These are phyloP conservation scores for Psilopogon haemacephalus DNA, from an alignment of 2,113 vertebrate species.

Conservation along the genomic window DNA sequence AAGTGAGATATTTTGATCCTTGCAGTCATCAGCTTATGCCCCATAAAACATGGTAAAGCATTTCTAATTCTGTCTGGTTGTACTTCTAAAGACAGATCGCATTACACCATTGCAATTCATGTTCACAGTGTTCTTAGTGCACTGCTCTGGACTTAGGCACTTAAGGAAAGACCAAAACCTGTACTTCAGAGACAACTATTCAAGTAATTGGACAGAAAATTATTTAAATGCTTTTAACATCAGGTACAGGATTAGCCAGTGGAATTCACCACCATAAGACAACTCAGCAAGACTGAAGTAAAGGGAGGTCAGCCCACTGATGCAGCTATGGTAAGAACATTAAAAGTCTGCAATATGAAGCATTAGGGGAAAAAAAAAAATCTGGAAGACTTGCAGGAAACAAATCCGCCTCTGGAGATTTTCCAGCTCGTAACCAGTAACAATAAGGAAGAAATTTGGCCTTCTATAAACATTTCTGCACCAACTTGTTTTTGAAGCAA, in stretches of 20 bases:
- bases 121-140: not conserved
- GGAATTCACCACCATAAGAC: not conserved
- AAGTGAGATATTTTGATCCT: slow-evolving; percentile 9
- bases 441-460: not conserved
- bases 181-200: not conserved
- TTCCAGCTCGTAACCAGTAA: not conserved
- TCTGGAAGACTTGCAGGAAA: not conserved
- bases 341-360: not conserved
- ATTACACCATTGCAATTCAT: not conserved
- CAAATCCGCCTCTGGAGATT: not conserved
- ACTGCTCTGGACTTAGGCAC: not conserved
- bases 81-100: not conserved
- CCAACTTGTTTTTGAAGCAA: not conserved
- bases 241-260: not conserved
- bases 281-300: not conserved
- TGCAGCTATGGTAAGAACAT: not conserved
- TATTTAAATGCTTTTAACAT: not conserved
- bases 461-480: not conserved
- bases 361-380: not conserved
- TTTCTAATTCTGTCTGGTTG: not conserved
- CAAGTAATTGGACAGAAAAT: not conserved
- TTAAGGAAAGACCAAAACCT: not conserved
- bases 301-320: not conserved
- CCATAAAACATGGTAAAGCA: not conserved
- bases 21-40: not conserved